A percentile compares a stretch with the other conserved stretches of the same genome.
phyloP scores from a whole-genome alignment of 2,113 vertebrate species.

The Recurvirostra avosetta region DNA sequence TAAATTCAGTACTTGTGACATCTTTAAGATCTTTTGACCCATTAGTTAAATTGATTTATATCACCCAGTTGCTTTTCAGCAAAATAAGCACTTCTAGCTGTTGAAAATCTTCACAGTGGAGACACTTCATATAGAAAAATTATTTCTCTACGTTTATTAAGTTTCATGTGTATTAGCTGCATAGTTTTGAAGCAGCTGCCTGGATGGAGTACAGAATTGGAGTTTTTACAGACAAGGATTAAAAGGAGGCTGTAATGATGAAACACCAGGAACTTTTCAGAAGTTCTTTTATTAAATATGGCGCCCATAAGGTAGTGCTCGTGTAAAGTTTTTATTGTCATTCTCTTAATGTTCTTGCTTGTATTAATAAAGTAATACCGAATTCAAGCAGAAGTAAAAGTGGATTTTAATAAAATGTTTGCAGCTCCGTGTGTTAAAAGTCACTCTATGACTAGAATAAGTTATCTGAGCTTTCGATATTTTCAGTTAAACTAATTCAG shows the following conservation, averaged over 20 bases:
- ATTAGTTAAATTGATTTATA: neutral
- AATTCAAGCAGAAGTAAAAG: neutral
- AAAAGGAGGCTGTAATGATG: neutral
- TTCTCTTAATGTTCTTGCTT: neutral
- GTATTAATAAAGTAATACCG: neutral
- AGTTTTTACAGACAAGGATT: neutral
- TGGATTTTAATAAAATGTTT: neutral
- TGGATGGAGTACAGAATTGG: neutral
- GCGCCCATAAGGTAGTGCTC: neutral
- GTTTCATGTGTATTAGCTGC: neutral
- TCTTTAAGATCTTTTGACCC: conserved; percentile 30
- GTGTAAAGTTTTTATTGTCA: neutral
- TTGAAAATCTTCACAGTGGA: neutral
- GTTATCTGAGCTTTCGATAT: neutral
- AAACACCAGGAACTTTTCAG: neutral
- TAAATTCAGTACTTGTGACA: neutral
- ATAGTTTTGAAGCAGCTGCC: neutral
- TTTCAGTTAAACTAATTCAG: neutral
- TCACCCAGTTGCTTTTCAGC: neutral
- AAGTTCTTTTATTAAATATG: neutral
- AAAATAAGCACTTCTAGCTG: neutral
- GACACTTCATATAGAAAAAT: neutral
- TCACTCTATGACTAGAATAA: neutral
- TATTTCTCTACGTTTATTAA: neutral
- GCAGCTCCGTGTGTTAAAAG: neutral